Percentiles rank a stretch among this genome's conserved stretches.
These are phyloP conservation scores for Piezodorus guildinii DNA, from an alignment of 1,140 invertebrate species.

Conservation along the genomic window DNA sequence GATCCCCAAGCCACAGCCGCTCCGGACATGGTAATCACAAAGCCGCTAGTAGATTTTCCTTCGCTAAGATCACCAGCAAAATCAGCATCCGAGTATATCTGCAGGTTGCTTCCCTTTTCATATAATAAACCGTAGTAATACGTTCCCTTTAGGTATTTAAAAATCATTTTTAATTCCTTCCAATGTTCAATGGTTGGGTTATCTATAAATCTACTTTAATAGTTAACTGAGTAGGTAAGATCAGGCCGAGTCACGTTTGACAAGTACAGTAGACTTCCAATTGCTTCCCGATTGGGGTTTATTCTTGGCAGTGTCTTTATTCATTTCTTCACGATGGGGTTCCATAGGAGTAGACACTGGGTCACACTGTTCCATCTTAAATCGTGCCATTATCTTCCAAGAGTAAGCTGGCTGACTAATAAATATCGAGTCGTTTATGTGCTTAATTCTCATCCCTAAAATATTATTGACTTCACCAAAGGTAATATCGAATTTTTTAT, in stretches of 20 bases:
- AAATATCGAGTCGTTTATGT: too few species aligned
- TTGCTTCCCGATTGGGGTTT: too few species aligned
- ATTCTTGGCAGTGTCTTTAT: too few species aligned
- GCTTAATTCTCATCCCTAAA: too few species aligned
- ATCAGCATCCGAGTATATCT: background rate
- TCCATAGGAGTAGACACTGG: too few species aligned
- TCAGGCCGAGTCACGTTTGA: background rate
- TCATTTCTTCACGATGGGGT: too few species aligned
- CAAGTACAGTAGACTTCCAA: too few species aligned
- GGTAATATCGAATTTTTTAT: background rate
- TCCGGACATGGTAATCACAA: constrained; percentile 22
- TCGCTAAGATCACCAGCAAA: background rate
- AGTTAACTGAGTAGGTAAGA: background rate
- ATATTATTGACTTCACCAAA: too few species aligned
- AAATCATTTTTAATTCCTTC: background rate
- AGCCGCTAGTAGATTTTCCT: constrained; percentile 27
- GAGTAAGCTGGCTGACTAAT: too few species aligned
- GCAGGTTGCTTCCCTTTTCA: background rate
- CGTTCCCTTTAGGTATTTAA: background rate
- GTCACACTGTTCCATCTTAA: too few species aligned
- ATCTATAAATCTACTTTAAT: background rate
- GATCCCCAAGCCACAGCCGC: constrained; percentile 26
- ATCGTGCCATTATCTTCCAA: too few species aligned
- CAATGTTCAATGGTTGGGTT: background rate
- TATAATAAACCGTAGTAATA: background rate